These are phyloP conservation scores for Esperia sulphurella DNA, from an alignment of 2,888 invertebrate species.

Conservation along the genomic window DNA sequence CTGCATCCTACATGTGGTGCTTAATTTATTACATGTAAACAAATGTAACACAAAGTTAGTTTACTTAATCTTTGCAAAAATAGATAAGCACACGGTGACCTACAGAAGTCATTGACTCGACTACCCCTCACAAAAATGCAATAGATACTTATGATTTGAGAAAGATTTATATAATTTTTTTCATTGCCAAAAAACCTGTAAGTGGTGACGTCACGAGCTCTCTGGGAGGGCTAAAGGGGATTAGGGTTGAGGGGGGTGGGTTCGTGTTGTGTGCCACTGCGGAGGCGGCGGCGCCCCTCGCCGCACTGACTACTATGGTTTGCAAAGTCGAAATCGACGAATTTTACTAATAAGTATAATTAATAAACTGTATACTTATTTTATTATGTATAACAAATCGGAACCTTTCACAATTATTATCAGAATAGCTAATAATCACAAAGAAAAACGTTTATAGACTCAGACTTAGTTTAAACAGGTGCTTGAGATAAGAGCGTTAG, in stretches of 20 bases:
- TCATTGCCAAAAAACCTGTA: constrained; percentile 65
- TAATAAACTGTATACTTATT: not conserved
- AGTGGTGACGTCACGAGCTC: constrained; percentile 71
- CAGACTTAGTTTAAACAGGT: not conserved
- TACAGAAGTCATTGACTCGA: constrained; percentile 12
- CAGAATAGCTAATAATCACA: no score
- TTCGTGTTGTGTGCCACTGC: constrained; percentile 20
- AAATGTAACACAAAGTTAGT: not conserved
- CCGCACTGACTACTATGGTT: constrained; percentile 28
- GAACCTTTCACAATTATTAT: no score
- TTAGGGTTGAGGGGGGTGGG: constrained; percentile 51
- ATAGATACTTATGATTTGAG: constrained; percentile 34
- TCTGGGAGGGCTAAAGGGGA: constrained; percentile 60
- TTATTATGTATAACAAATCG: no score
- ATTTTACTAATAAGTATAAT: no score
- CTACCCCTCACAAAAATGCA: constrained; percentile 29
- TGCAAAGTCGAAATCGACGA: not conserved
- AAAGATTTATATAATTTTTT: constrained; percentile 59
- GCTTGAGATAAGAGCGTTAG: not conserved
- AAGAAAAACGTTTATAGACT: no score
- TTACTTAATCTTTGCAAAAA: not conserved
- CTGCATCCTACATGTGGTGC: not conserved
- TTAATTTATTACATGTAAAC: not conserved
- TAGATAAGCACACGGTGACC: constrained; percentile 7
- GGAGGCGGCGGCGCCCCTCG: constrained; percentile 42